Percentiles rank a stretch among this genome's conserved stretches.
Evolutionary conservation across 1,140 invertebrate species (phyloP).

Genomic region (Micrasema minimum): DNA sequence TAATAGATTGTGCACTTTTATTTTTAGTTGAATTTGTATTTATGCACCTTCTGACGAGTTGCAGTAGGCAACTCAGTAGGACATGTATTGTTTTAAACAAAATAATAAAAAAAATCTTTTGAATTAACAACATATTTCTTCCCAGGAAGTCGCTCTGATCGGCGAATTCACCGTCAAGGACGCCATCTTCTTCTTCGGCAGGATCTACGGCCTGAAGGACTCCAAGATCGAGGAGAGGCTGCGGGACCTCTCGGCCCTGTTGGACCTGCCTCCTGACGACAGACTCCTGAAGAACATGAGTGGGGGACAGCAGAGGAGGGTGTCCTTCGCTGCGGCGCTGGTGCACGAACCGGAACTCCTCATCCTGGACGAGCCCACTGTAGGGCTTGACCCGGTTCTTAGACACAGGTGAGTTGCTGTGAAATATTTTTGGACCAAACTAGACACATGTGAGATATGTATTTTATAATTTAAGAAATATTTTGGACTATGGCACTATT

Average conservation of each 20-base stretch:
- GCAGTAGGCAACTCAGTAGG: no score
- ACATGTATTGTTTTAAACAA: no score
- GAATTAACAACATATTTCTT: no score
- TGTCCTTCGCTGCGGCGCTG: conserved; percentile 87
- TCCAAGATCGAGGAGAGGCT: conserved; percentile 74
- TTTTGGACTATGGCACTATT: no score
- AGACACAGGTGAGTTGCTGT: conserved; percentile 81
- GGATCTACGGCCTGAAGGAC: conserved; percentile 82
- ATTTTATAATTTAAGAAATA: no score
- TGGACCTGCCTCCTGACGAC: conserved; percentile 77
- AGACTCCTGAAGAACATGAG: conserved; percentile 75
- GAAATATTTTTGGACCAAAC: no score
- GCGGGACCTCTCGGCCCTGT: conserved; percentile 75
- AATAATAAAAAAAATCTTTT: no score
- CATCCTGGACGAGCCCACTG: conserved; percentile 93
- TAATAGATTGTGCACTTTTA: no score
- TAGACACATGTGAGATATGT: no score
- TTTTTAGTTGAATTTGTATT: no score
- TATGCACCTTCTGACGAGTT: no score
- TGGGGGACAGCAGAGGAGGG: conserved; percentile 88
- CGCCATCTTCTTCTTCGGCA: conserved; percentile 88
- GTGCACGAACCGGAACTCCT: conserved; percentile 89
- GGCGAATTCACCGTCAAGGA: conserved; percentile 88
- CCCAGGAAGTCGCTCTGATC: conserved; percentile 88
- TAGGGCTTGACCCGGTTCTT: conserved; percentile 90